These are phyloP conservation scores for Zygogramma bicolorata DNA, from an alignment of 2,888 invertebrate genomes.

Conservation along the genomic window DNA sequence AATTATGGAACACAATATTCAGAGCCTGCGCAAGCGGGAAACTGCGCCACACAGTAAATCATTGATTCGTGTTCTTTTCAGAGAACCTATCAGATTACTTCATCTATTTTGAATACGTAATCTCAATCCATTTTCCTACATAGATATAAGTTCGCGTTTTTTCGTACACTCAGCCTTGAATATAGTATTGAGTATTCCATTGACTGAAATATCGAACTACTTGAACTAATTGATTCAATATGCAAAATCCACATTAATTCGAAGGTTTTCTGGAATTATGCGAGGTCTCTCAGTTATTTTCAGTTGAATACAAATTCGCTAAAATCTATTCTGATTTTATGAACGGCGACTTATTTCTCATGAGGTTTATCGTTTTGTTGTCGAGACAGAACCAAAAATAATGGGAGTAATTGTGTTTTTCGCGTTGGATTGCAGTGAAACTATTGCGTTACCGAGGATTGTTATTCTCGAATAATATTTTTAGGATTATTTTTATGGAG, in stretches of 20 bases:
- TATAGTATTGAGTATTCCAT: neutral
- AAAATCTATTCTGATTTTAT: constrained; percentile 30
- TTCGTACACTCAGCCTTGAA: neutral
- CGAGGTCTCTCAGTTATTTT: constrained; percentile 37
- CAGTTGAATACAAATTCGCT: constrained; percentile 21
- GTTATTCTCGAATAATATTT: too few relatives aligned
- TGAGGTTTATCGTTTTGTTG: constrained; percentile 34
- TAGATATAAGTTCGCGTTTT: neutral
- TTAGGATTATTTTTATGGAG: too few relatives aligned
- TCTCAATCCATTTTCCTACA: neutral
- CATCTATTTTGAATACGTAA: neutral
- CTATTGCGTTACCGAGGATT: neutral
- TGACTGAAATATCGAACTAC: constrained; percentile 30
- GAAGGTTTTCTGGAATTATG: constrained; percentile 24
- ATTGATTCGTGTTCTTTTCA: too few relatives aligned
- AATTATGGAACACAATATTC: too few relatives aligned
- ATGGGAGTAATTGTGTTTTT: neutral
- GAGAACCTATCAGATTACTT: neutral
- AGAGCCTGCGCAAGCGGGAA: too few relatives aligned
- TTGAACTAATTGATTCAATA: constrained; percentile 28
- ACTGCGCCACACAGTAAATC: too few relatives aligned
- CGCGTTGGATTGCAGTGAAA: neutral
- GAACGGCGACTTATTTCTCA: constrained; percentile 25
- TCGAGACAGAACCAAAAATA: constrained; percentile 10
- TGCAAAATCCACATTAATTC: constrained; percentile 36